A percentile compares a stretch with the other conserved stretches of the same genome.
Evolutionary conservation across 2,113 vertebrate species (phyloP).

Genomic region (Rhinoderma darwinii): DNA sequence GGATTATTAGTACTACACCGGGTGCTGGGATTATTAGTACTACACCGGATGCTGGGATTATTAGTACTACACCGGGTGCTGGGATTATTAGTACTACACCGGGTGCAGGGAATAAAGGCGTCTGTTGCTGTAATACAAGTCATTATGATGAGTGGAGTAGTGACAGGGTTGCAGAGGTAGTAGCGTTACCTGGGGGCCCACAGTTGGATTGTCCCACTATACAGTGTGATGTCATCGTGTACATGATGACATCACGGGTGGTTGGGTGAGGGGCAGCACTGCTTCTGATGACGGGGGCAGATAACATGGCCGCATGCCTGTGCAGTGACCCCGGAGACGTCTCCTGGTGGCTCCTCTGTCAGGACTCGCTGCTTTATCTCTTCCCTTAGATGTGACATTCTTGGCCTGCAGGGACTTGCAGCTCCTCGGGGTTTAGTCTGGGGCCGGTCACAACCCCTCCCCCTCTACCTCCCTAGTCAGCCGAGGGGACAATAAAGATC

Average conservation of each 20-base stretch:
- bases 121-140: too few species aligned
- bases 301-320: background rate
- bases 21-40: too few species aligned
- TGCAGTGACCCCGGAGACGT: background rate
- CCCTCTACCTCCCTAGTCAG: too few species aligned
- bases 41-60: too few species aligned
- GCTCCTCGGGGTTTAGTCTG: too few species aligned
- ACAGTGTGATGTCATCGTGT: background rate
- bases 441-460: background rate
- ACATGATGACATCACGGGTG: background rate
- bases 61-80: too few species aligned
- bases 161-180: too few species aligned
- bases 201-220: background rate
- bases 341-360: background rate
- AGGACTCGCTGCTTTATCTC: background rate
- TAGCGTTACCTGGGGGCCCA: background rate
- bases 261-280: background rate
- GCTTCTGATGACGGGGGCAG: too few species aligned
- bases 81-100: too few species aligned
- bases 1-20: too few species aligned
- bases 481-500: background rate
- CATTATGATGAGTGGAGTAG: too few species aligned
- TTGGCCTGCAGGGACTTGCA: conserved; percentile 19
- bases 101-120: too few species aligned
- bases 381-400: conserved; percentile 8